Percentiles rank a stretch among this genome's conserved stretches.
Conservation (phyloP, 2,113 vertebrate genomes). For the Rhinoptilus africanus region DNA sequence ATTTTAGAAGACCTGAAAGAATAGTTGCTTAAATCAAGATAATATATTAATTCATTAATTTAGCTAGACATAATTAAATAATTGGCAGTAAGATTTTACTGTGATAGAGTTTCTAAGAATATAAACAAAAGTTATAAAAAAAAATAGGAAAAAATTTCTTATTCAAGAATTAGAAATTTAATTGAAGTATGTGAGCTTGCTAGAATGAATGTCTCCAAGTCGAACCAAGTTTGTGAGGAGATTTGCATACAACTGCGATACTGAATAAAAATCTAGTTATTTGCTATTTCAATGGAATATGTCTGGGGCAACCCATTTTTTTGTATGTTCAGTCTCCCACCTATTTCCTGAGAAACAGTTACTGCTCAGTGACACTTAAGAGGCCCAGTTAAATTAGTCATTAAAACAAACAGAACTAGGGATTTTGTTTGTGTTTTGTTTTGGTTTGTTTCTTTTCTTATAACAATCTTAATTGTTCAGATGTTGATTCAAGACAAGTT, state of each 20-base stretch:
- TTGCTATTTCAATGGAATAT: background rate
- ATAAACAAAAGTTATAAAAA: background rate
- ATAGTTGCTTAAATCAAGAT: background rate
- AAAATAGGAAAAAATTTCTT: background rate
- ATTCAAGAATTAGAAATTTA: background rate
- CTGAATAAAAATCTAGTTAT: background rate
- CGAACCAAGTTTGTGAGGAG: background rate
- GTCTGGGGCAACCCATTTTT: background rate
- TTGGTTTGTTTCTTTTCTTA: background rate
- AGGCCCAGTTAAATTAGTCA: background rate
- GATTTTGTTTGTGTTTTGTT: rapidly evolving
- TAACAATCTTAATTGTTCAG: background rate
- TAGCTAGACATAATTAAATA: background rate
- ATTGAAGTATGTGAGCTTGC: rapidly evolving
- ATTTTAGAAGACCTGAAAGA: background rate
- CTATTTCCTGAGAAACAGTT: background rate
- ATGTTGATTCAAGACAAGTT: background rate
- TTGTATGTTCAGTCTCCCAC: background rate
- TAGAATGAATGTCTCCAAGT: background rate
- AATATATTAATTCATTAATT: background rate
- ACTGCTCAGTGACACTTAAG: background rate
- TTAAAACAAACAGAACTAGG: background rate
- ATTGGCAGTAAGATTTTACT: background rate
- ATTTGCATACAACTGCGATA: background rate
- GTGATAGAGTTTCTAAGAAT: background rate